These are phyloP conservation scores for Corythoichthys haematopterus DNA, from an alignment of 2,113 vertebrate genomes.

Conservation along the genomic window DNA sequence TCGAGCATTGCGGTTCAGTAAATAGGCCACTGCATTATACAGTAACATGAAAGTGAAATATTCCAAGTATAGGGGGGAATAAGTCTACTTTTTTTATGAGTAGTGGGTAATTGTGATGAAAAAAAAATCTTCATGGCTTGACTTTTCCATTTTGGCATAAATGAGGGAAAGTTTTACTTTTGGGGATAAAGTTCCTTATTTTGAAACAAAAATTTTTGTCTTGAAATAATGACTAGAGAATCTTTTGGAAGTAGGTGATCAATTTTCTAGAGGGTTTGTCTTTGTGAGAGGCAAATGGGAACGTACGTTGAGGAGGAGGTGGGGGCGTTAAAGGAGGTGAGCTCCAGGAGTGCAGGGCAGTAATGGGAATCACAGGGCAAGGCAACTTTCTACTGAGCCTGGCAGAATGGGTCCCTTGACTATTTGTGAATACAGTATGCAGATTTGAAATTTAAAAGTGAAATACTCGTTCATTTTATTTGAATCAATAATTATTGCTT, in stretches of 20 bases:
- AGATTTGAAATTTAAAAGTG: too few species aligned
- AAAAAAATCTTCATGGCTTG: conserved; percentile 11
- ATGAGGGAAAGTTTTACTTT: conserved; percentile 16
- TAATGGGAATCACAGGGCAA: conserved; percentile 69
- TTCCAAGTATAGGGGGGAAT: conserved; percentile 3
- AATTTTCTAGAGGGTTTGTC: conserved; percentile 22
- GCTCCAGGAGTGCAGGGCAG: conserved; percentile 56
- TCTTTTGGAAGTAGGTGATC: conserved; percentile 43
- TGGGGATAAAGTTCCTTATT: background rate
- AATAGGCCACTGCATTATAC: conserved; percentile 8
- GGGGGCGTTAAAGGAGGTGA: conserved; percentile 16
- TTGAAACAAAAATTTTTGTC: background rate
- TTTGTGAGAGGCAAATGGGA: conserved; percentile 12
- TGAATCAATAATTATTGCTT: background rate
- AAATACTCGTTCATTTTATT: background rate
- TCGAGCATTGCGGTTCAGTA: conserved; percentile 8
- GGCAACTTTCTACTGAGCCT: conserved; percentile 14
- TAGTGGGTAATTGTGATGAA: background rate
- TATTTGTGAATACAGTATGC: too few species aligned
- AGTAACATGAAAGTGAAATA: conserved; percentile 7
- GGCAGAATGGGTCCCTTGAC: conserved; percentile 32
- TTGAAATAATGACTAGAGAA: background rate
- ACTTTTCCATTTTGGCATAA: conserved; percentile 21
- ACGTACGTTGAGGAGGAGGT: conserved; percentile 7
- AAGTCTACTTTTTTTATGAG: conserved; percentile 8